These are phyloP conservation scores for Pseudocheirus occidentalis DNA, from an alignment of 2,797 vertebrate genomes.

Conservation along the genomic window DNA sequence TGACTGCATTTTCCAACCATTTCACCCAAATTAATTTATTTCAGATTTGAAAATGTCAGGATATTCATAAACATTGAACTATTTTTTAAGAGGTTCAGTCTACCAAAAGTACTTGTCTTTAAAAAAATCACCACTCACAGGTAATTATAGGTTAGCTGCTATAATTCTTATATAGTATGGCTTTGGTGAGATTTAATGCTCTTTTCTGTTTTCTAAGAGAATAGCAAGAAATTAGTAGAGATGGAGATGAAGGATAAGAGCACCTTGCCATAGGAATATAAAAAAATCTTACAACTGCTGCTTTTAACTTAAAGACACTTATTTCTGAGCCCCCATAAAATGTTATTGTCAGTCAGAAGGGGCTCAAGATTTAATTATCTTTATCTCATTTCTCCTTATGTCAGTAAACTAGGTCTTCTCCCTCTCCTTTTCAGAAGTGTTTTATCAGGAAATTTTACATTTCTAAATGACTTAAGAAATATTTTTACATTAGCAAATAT, in stretches of 20 bases:
- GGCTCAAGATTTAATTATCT: not conserved
- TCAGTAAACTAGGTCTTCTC: not conserved
- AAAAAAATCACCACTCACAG: not conserved
- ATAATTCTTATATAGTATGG: conserved; percentile 30
- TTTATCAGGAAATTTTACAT: not conserved
- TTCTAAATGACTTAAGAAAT: not conserved
- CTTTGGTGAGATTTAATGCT: not conserved
- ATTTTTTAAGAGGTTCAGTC: not conserved
- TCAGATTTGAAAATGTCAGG: conserved; percentile 21
- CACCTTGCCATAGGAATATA: conserved; percentile 33
- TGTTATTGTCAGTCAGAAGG: not conserved
- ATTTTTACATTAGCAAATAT: not conserved
- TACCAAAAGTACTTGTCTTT: not conserved
- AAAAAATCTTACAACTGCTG: not conserved
- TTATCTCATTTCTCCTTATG: not conserved
- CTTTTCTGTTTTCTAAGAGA: conserved; percentile 28
- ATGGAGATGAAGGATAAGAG: not conserved
- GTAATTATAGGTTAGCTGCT: conserved; percentile 36
- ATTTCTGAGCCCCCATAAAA: not conserved
- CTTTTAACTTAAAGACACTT: not conserved
- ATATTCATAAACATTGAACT: conserved; percentile 10
- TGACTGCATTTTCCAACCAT: conserved; percentile 8
- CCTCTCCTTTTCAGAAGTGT: not conserved
- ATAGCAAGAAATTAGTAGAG: not conserved
- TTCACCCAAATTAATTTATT: conserved; percentile 23